A percentile compares a stretch with the other conserved stretches of the same genome.
Evolutionary conservation across 2,797 vertebrate species (phyloP).

Genomic region (Momotus momota): DNA sequence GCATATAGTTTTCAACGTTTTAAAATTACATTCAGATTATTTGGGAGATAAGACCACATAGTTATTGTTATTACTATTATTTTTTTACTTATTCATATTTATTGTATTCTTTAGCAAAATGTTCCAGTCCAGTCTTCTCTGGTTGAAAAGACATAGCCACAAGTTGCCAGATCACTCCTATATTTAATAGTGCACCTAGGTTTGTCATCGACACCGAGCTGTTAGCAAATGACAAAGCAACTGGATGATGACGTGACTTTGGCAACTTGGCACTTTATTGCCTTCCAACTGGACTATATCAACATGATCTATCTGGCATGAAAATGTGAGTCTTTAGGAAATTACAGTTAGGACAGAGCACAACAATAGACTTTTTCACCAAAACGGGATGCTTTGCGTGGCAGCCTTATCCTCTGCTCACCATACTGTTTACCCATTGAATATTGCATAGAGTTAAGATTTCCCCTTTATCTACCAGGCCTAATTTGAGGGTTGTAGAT

Average conservation of each 20-base stretch:
- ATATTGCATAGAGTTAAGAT: neutral
- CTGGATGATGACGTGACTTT: neutral
- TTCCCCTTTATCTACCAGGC: neutral
- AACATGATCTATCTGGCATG: slow-evolving; percentile 20
- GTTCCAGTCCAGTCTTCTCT: neutral
- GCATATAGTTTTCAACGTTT: neutral
- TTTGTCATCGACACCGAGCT: neutral
- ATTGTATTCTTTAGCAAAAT: neutral
- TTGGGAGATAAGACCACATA: neutral
- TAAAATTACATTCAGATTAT: neutral
- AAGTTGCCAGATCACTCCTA: neutral
- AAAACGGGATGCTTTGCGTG: neutral
- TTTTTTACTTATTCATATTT: neutral
- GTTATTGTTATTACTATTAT: neutral
- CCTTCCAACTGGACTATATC: slow-evolving; percentile 35
- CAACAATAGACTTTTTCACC: neutral
- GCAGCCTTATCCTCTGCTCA: neutral
- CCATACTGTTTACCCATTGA: neutral
- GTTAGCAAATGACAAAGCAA: slow-evolving; percentile 38
- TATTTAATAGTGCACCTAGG: slow-evolving; percentile 26
- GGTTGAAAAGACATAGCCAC: neutral
- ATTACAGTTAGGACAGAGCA: neutral
- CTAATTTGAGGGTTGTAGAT: neutral
- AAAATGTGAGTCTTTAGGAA: slow-evolving; percentile 58
- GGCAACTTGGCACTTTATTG: neutral